These are phyloP conservation scores for Hippoglossus hippoglossus DNA, from an alignment of 2,797 vertebrate genomes.

Conservation along the genomic window DNA sequence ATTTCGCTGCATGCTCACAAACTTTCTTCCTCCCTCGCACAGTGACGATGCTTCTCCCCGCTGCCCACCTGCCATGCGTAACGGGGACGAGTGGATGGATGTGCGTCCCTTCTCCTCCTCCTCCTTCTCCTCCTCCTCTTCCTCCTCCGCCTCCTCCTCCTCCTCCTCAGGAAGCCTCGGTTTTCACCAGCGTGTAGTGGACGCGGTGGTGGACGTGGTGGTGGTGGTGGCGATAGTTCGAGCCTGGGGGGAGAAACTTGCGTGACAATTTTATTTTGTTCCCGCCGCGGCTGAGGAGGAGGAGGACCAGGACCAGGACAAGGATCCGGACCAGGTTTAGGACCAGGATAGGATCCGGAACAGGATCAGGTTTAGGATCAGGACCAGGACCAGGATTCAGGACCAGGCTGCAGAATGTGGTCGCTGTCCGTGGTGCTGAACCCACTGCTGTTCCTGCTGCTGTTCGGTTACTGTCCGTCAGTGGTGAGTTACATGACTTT, in stretches of 20 bases:
- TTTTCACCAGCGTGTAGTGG: constrained; percentile 68
- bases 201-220: constrained; percentile 32
- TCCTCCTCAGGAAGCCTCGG: constrained; percentile 67
- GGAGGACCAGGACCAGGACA: neutral
- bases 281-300: constrained; percentile 8
- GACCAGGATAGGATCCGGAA: too few species aligned
- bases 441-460: constrained; percentile 88
- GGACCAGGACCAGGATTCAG: neutral
- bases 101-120: constrained; percentile 5
- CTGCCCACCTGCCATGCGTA: constrained; percentile 64
- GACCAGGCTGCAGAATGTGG: constrained; percentile 81
- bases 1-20: constrained; percentile 61
- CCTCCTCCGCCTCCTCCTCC: constrained; percentile 32
- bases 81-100: constrained; percentile 68
- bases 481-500: constrained; percentile 82
- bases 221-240: neutral
- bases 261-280: constrained; percentile 41
- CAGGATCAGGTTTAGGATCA: too few species aligned
- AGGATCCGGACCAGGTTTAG: too few species aligned
- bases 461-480: constrained; percentile 89
- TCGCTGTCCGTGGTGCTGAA: constrained; percentile 87
- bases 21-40: constrained; percentile 80
- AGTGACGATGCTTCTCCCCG: constrained; percentile 67
- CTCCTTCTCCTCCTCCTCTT: constrained; percentile 20
- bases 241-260: constrained; percentile 76